These are phyloP conservation scores for Autographa gamma DNA, from an alignment of 2,888 invertebrate species.

Conservation along the genomic window DNA sequence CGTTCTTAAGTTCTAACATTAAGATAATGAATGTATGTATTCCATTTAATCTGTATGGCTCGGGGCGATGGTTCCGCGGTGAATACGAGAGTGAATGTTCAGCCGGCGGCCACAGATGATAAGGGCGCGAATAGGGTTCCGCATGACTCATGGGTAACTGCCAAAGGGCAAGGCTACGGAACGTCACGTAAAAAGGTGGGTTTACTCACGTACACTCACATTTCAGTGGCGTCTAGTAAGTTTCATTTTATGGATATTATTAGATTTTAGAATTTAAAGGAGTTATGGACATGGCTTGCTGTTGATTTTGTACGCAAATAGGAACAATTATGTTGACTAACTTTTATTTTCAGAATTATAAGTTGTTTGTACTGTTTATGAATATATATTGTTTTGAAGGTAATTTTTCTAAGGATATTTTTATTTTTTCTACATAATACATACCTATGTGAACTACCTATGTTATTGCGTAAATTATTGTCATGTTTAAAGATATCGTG, in stretches of 20 bases:
- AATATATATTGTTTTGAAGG: too few relatives aligned
- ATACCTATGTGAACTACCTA: too few relatives aligned
- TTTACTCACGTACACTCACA: neutral
- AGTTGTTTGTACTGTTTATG: too few relatives aligned
- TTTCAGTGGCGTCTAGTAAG: neutral
- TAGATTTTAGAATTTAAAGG: too few relatives aligned
- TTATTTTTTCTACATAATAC: too few relatives aligned
- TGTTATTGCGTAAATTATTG: too few relatives aligned
- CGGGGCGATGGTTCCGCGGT: neutral
- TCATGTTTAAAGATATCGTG: too few relatives aligned
- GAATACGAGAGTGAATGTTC: conserved; percentile 1
- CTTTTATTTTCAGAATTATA: too few relatives aligned
- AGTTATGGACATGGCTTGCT: too few relatives aligned
- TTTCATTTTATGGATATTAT: neutral
- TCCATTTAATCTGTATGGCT: neutral
- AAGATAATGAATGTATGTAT: conserved; percentile 4
- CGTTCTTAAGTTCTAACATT: neutral
- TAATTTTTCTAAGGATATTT: too few relatives aligned
- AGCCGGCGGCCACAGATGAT: neutral
- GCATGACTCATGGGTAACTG: neutral
- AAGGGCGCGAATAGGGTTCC: conserved; percentile 2
- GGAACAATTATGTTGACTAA: too few relatives aligned
- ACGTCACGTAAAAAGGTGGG: neutral
- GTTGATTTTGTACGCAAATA: too few relatives aligned
- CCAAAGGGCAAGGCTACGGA: conserved; percentile 2